Percentiles rank a stretch among this genome's conserved stretches.
phyloP scores from a whole-genome alignment of 2,113 vertebrate species.

The Arenaria interpres region DNA sequence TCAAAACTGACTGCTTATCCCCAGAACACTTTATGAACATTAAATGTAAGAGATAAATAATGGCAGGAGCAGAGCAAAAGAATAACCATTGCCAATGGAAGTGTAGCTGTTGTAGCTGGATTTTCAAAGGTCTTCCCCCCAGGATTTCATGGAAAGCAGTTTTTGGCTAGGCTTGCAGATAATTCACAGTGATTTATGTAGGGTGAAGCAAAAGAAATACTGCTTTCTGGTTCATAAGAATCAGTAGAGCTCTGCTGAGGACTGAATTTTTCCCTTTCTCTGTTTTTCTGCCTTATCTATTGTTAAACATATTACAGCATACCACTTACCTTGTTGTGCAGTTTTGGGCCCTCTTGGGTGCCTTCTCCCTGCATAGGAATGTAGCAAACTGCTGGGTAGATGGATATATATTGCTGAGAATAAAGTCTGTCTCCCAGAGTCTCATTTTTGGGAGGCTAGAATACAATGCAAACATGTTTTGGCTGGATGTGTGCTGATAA shows the following conservation, averaged over 20 bases:
- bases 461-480: neutral
- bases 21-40: neutral
- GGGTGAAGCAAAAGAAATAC: slow-evolving; percentile 31
- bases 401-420: neutral
- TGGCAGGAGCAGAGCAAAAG: neutral
- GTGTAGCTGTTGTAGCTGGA: neutral
- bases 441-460: neutral
- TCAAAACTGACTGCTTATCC: slow-evolving; percentile 54
- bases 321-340: neutral
- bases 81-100: slow-evolving; percentile 20
- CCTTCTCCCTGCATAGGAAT: neutral
- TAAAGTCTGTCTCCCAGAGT: neutral
- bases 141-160: neutral
- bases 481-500: neutral
- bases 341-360: neutral
- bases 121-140: neutral
- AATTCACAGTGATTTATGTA: slow-evolving; percentile 51
- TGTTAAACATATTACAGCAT: neutral
- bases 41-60: slow-evolving; percentile 49
- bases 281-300: neutral
- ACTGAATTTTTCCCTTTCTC: neutral
- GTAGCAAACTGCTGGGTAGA: neutral
- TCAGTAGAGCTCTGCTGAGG: neutral
- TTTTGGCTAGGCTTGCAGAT: slow-evolving; percentile 2
- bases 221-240: slow-evolving; percentile 17